Percentiles rank a stretch among this genome's conserved stretches.
phyloP scores from a whole-genome alignment of 2,113 vertebrate species.

The Spheniscus mendiculus region DNA sequence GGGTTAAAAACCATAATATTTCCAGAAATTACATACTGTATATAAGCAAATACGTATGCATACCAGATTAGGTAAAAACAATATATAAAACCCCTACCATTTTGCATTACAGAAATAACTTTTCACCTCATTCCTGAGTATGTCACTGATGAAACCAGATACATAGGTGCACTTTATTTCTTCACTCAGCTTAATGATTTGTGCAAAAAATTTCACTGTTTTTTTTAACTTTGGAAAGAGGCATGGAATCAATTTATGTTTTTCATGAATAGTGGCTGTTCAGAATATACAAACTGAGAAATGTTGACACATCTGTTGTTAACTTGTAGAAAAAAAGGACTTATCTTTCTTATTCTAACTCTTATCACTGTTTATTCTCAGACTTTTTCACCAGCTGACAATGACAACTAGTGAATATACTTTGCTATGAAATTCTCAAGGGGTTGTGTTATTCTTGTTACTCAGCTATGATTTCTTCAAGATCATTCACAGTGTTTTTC shows the following conservation, averaged over 20 bases:
- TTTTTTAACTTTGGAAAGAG: neutral
- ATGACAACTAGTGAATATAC: neutral
- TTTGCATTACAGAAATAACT: neutral
- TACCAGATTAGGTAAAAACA: neutral
- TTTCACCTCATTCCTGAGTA: neutral
- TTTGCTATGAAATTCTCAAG: neutral
- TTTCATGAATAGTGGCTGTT: neutral
- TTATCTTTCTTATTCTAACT: neutral
- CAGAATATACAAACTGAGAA: neutral
- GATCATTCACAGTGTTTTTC: neutral
- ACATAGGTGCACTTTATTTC: neutral
- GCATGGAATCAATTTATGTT: neutral
- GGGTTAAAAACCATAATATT: neutral
- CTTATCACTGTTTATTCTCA: neutral
- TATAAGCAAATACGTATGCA: neutral
- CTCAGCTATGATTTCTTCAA: neutral
- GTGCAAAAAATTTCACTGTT: neutral
- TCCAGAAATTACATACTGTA: neutral
- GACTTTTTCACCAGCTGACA: neutral
- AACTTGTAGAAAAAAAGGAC: neutral
- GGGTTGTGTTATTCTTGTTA: neutral
- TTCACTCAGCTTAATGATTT: neutral
- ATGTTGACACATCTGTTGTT: neutral
- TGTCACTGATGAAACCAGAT: neutral
- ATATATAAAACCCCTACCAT: neutral